Evolutionary conservation across 92 coral and sea anemone genomes (phyloP).

Genomic region (Epizoanthus fatuus): DNA sequence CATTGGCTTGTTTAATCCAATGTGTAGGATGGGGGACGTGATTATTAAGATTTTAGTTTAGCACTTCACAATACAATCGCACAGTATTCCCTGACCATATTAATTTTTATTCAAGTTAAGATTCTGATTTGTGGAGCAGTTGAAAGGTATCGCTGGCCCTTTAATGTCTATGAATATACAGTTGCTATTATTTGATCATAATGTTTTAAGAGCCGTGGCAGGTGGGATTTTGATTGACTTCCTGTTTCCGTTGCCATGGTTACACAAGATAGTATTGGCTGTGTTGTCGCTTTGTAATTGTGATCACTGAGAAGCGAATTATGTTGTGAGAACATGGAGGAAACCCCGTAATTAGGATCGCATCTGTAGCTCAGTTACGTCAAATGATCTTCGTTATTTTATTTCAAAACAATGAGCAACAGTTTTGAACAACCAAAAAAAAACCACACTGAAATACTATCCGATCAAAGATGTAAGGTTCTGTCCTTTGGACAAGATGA

Average conservation of each 20-base stretch:
- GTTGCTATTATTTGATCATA: slow-evolving; percentile 20
- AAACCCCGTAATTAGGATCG: too few relatives aligned
- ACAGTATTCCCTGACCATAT: not conserved
- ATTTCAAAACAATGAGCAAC: too few relatives aligned
- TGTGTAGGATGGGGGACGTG: not conserved
- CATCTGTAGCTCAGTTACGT: too few relatives aligned
- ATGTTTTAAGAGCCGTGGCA: slow-evolving; percentile 37
- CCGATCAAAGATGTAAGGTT: too few relatives aligned
- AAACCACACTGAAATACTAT: too few relatives aligned
- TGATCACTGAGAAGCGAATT: not conserved
- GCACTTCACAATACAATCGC: not conserved
- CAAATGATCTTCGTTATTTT: too few relatives aligned
- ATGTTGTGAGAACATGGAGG: too few relatives aligned
- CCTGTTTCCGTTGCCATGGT: slow-evolving; percentile 1
- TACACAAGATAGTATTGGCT: not conserved
- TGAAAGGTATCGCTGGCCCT: not conserved
- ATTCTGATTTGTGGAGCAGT: not conserved
- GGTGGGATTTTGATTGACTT: not conserved
- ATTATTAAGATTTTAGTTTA: not conserved
- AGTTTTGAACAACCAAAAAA: too few relatives aligned
- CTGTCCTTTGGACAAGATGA: too few relatives aligned
- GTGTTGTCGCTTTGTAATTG: not conserved
- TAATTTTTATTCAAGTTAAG: not conserved
- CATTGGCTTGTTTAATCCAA: not conserved
- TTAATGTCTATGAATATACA: not conserved